A percentile compares a stretch with the other conserved stretches of the same genome.
Evolutionary conservation across 2,113 vertebrate genomes (phyloP).

Genomic region (Upupa epops): DNA sequence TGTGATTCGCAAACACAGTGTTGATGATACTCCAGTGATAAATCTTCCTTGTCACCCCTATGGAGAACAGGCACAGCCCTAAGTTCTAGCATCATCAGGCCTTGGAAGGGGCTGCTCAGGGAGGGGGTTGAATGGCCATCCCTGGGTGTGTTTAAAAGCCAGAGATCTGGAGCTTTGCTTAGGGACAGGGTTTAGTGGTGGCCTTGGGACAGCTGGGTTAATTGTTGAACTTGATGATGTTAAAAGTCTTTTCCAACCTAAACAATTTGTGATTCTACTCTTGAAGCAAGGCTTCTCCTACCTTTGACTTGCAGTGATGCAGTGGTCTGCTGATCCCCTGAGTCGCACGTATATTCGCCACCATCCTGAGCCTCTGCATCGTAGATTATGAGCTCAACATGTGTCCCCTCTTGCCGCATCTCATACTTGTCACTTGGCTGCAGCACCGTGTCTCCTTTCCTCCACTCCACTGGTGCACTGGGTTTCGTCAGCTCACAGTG

Average conservation of each 20-base stretch:
- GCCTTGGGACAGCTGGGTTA: no score
- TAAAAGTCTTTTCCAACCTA: no score
- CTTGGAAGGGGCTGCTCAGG: no score
- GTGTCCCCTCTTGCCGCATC: conserved; percentile 79
- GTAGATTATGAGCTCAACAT: conserved; percentile 77
- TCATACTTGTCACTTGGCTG: conserved; percentile 73
- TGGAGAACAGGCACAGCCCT: not conserved
- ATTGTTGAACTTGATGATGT: no score
- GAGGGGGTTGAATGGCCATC: no score
- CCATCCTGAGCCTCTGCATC: conserved; percentile 72
- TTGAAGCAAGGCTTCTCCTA: conserved; percentile 42
- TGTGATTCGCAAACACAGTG: not conserved
- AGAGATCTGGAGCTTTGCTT: no score
- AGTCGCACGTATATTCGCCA: conserved; percentile 79
- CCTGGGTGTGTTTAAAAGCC: no score
- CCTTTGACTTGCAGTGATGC: conserved; percentile 82
- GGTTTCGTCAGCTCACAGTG: conserved; percentile 81
- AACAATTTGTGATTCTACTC: no score
- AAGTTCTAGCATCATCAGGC: no score
- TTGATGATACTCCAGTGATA: not conserved
- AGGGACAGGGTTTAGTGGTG: no score
- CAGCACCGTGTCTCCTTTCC: conserved; percentile 71
- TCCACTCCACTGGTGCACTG: conserved; percentile 76
- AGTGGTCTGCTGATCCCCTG: conserved; percentile 78
- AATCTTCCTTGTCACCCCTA: not conserved